phyloP scores from a whole-genome alignment of 2,113 vertebrate genomes.

The Siniperca knerii region DNA sequence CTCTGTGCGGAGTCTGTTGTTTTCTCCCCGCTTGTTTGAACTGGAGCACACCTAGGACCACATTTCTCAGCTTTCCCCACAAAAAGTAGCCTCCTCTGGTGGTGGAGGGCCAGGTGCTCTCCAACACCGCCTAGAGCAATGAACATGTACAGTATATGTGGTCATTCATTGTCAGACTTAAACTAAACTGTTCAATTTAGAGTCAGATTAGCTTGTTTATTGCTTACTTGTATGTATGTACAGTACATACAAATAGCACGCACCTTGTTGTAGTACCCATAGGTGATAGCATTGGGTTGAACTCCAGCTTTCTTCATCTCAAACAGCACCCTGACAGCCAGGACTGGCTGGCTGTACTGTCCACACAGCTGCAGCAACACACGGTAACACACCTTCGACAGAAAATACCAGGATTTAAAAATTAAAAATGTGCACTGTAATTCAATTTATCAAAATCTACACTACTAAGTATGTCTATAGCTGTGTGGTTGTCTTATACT shows the following conservation, averaged over 20 bases:
- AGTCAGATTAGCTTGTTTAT: neutral
- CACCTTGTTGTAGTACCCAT: slow-evolving; percentile 98
- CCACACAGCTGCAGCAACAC: slow-evolving; percentile 98
- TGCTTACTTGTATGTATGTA: neutral
- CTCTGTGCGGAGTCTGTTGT: slow-evolving; percentile 78
- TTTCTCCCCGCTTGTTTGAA: slow-evolving; percentile 95
- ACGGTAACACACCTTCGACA: slow-evolving; percentile 94
- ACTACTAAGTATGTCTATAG: neutral
- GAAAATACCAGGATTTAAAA: neutral
- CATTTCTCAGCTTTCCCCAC: slow-evolving; percentile 97
- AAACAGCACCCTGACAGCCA: slow-evolving; percentile 95
- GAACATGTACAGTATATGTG: neutral
- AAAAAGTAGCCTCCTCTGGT: slow-evolving; percentile 96
- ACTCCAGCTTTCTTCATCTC: slow-evolving; percentile 98
- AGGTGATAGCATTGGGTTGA: slow-evolving; percentile 98
- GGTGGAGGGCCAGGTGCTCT: slow-evolving; percentile 98
- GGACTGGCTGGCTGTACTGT: slow-evolving; percentile 96
- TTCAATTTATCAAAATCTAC: neutral
- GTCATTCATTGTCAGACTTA: neutral
- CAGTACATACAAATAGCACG: neutral
- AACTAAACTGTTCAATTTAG: neutral
- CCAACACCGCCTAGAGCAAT: slow-evolving; percentile 91
- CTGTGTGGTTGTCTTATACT: neutral
- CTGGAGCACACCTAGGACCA: slow-evolving; percentile 91
- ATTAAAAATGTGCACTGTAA: neutral